phyloP scores from a whole-genome alignment of 1,140 invertebrate genomes.

The Lycorma delicatula region DNA sequence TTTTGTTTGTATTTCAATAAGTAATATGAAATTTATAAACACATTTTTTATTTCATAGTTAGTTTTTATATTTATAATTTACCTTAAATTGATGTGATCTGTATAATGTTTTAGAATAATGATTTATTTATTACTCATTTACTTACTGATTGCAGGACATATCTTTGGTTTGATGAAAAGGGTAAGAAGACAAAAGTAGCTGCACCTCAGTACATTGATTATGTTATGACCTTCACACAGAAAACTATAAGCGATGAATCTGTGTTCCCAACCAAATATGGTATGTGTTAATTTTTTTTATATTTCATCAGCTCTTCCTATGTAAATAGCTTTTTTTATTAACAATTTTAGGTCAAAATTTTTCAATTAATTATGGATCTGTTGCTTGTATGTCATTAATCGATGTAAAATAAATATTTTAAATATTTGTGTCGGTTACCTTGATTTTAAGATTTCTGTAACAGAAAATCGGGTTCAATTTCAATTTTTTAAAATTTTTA shows the following conservation, averaged over 20 bases:
- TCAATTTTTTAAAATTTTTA: too few species aligned
- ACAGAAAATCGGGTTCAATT: too few species aligned
- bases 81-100: too few species aligned
- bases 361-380: not conserved
- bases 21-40: too few species aligned
- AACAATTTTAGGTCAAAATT: not conserved
- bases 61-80: too few species aligned
- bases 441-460: too few species aligned
- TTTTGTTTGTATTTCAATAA: too few species aligned
- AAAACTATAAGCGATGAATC: constrained; percentile 94
- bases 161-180: constrained; percentile 97
- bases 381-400: not conserved
- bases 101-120: too few species aligned
- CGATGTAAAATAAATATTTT: constrained; percentile 5
- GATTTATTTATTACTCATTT: too few species aligned
- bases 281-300: constrained; percentile 45
- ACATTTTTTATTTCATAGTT: too few species aligned
- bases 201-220: constrained; percentile 97
- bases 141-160: constrained; percentile 69
- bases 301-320: not conserved
- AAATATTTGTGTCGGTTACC: too few species aligned
- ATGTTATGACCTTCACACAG: constrained; percentile 96
- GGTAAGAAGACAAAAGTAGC: constrained; percentile 95
- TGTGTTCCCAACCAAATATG: constrained; percentile 97
- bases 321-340: not conserved